Conservation (phyloP, 2,113 vertebrate genomes). For the Cygnus atratus region DNA sequence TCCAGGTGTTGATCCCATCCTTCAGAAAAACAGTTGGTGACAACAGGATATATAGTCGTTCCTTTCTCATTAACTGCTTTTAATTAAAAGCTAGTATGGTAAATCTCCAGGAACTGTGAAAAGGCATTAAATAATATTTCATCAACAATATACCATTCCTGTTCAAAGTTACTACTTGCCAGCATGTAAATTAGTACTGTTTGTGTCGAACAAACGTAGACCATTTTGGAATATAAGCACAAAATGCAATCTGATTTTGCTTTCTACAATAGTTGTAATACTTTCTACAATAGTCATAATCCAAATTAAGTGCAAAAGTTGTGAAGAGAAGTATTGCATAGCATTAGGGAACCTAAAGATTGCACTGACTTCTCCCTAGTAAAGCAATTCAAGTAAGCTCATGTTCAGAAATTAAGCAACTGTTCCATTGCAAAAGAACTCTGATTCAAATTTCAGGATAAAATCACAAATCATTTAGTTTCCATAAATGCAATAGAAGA, state of each 20-base stretch:
- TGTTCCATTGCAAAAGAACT: neutral
- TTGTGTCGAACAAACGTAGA: neutral
- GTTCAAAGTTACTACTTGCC: neutral
- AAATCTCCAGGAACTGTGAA: neutral
- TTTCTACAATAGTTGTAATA: neutral
- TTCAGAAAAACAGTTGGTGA: neutral
- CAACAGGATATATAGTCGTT: neutral
- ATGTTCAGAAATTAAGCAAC: neutral
- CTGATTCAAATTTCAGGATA: neutral
- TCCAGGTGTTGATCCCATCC: neutral
- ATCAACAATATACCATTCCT: neutral
- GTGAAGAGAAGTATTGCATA: neutral
- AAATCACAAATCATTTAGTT: neutral
- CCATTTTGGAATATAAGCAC: neutral
- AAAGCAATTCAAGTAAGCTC: neutral
- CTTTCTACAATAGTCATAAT: neutral
- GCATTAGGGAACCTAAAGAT: neutral
- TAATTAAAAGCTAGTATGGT: neutral
- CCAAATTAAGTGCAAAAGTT: neutral
- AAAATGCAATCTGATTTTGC: neutral
- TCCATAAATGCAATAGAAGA: rapidly evolving
- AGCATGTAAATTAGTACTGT: neutral
- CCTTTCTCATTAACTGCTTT: neutral
- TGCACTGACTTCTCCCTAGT: neutral
- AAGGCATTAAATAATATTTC: neutral